Base-by-base conservation (phyloP, 53 echinoderm and acorn worm genomes). In the Crossaster papposus region DNA sequence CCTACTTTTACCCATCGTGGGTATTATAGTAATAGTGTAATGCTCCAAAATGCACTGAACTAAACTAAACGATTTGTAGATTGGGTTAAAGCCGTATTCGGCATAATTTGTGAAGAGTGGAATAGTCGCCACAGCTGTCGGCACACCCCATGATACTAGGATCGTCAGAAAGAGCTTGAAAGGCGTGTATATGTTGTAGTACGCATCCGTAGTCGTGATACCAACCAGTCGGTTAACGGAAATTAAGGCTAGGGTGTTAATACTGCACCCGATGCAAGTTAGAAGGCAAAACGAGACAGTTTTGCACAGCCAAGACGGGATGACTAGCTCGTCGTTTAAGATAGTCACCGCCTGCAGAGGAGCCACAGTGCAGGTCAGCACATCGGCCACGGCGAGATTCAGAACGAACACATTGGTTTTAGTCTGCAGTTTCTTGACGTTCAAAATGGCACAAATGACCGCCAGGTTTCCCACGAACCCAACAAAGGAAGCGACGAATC, bases 231-330 rank as follows among this genome's bases (percentile, higher is more conserved):
- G 91, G 65, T 83, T 91, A 23, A 91, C 52, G 24, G 91, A 78
- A 31, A 91, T 91, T n/a, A 78, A 51, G n/a, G 85, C 70, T 7
- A 91, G 85, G 79, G 58, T 91, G 51, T 91, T 84, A 0, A 91
- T 68, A 77, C 96, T 96, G 76, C 93, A 91, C 4, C 96, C 94
- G 0, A 93, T 74, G 54, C 50, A 51, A 30, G 86, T 31, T 31
- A 86, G 30, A 52, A 86, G 18, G 2, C 54, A 53, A 51, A 86
- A 86, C 33, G 74, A 75, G 7, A 73, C 32, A 18, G 15, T 54
- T 33, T 38, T 13, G 24, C 86, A 86, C 14, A 86, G 3, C 86
- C 86, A 86, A 24, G 51, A 33, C 0, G 86, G 54, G 12, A 86
- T 17, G 36, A 74, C 4, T 4, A 74, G 75, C 36, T 74, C 75